Evolutionary conservation across 2,113 vertebrate species (phyloP), one percentile per base, ranked within the genome.

Genomic region (Natator depressus): DNA sequence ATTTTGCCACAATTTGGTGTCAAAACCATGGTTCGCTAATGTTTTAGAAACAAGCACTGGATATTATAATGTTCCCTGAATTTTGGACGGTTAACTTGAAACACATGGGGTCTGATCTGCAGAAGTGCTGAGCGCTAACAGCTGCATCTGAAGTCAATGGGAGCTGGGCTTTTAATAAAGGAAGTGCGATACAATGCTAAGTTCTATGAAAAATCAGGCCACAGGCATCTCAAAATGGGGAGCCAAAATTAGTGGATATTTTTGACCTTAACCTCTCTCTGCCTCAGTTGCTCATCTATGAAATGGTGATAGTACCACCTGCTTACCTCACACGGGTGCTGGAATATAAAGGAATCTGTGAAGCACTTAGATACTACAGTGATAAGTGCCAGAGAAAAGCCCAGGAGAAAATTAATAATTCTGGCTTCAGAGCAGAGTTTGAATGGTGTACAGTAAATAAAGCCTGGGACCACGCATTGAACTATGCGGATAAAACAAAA

Each of bases 401-500:
- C 54, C 10, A 57, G 10, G 25, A 57, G 50, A 57, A 57, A 57
- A 57, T 87, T 17, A 89, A 12, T 11, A 14, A 3, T 84, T 22
- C 49, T 53, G 46, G 25, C 35, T 79, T 46, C 42, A 51, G 38
- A n/a, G 50, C 2, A 1, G 65, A 4, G 49, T 42, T 51, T 19
- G 0, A 76, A 31, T 0, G 0, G 54, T 24, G 49, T 3, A 25
- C 53, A 59, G 46, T 5, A 5, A 51, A 49, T 54, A 69, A 57
- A 27, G 25, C 62, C 85, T 49, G 82, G 35, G 53, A 53, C 13
- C 51, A 87, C 75, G 80, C 4, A 84, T 57, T 1, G 25, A 27
- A 11, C 8, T 19, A 85, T 59, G 92, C 51, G 35, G 49, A 31
- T 55, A 78, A 93, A 90, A 2, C 5, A 85, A 90, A 87, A 62